A percentile compares a stretch with the other conserved stretches of the same genome.
phyloP scores from a whole-genome alignment of 2,888 invertebrate genomes.

The Orthosia cruda region DNA sequence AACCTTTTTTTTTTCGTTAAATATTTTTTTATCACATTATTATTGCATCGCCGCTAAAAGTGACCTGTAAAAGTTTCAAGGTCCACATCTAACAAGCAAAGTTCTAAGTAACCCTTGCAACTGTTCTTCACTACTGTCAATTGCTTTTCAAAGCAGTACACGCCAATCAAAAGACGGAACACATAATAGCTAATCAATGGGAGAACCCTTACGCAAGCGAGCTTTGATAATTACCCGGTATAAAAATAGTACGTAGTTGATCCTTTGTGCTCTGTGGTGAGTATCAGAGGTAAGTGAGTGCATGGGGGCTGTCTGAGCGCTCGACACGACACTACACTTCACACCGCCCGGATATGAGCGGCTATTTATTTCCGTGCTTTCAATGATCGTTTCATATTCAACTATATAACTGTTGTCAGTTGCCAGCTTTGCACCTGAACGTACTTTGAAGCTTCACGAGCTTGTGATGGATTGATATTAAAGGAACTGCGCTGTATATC shows the following conservation, averaged over 20 bases:
- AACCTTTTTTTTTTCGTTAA: neutral
- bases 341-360: constrained; percentile 85
- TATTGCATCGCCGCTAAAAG: neutral
- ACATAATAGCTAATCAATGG: constrained; percentile 20
- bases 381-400: constrained; percentile 86
- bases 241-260: constrained; percentile 32
- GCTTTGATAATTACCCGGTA: constrained; percentile 16
- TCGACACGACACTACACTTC: constrained; percentile 79
- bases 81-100: neutral
- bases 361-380: constrained; percentile 90
- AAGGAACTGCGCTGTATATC: constrained; percentile 48
- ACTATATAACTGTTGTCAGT: constrained; percentile 78
- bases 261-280: constrained; percentile 31
- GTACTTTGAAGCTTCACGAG: constrained; percentile 62
- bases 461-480: constrained; percentile 56
- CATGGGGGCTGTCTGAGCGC: constrained; percentile 49
- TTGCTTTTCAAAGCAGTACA: constrained; percentile 5
- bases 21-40: neutral
- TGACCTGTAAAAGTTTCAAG: constrained; percentile 4
- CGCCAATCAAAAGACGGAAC: constrained; percentile 17
- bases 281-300: constrained; percentile 52
- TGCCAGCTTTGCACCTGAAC: constrained; percentile 68
- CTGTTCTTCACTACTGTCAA: neutral
- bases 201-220: constrained; percentile 12
- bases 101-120: constrained; percentile 8